Conservation (phyloP, 2,888 invertebrate genomes). For the Oscheius sp. region DNA sequence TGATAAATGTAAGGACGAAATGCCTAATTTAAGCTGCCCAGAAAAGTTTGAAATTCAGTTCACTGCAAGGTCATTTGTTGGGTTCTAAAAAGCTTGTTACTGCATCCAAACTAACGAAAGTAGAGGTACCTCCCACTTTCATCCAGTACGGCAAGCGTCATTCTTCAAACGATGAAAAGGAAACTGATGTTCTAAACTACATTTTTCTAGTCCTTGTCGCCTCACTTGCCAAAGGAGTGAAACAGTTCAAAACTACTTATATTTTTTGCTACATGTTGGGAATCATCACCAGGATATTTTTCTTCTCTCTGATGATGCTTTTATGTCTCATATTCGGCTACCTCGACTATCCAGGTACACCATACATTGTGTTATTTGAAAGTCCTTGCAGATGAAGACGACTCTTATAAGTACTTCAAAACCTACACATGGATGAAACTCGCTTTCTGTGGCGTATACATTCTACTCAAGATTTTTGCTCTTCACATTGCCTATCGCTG, state of each 20-base stretch:
- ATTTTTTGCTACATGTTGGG: conserved; percentile 30
- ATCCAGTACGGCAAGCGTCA: too few relatives aligned
- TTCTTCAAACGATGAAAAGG: too few relatives aligned
- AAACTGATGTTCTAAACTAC: too few relatives aligned
- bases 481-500: conserved; percentile 45
- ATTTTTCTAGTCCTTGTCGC: conserved; percentile 11
- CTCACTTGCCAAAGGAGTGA: conserved; percentile 19
- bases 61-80: too few relatives aligned
- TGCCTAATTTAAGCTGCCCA: too few relatives aligned
- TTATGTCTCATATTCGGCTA: conserved; percentile 1
- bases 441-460: conserved; percentile 41
- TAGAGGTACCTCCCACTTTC: too few relatives aligned
- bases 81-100: too few relatives aligned
- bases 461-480: conserved; percentile 46
- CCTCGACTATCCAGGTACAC: conserved; percentile 19
- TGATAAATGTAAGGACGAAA: too few relatives aligned
- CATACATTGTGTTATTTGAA: too few relatives aligned
- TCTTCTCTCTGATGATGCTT: conserved; percentile 22
- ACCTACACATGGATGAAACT: conserved; percentile 42
- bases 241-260: conserved; percentile 12
- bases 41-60: too few relatives aligned
- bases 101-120: too few relatives aligned
- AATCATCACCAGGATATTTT: conserved; percentile 23
- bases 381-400: conserved; percentile 24
- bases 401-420: conserved; percentile 42